Conservation (phyloP, 2,888 invertebrate genomes). For the Dioctria linearis region DNA sequence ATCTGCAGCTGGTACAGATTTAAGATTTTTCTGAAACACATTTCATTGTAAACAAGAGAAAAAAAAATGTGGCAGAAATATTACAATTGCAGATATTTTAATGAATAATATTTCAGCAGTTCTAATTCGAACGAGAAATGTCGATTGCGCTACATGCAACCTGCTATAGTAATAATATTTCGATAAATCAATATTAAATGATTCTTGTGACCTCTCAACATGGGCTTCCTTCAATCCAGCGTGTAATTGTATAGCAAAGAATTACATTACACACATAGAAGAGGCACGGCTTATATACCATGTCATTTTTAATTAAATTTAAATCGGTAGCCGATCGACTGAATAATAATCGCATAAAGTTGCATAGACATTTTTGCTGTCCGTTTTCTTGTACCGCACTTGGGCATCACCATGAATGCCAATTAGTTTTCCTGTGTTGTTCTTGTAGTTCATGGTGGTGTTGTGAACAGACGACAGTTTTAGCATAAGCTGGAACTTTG, state of each 20-base stretch:
- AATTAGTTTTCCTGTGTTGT: slow-evolving; percentile 39
- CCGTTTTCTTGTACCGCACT: slow-evolving; percentile 25
- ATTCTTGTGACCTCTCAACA: neutral
- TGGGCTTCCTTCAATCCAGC: neutral
- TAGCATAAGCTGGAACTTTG: neutral
- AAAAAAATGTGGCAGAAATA: too few species aligned
- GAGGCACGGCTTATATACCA: slow-evolving; percentile 14
- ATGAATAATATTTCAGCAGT: too few species aligned
- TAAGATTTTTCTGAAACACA: too few species aligned
- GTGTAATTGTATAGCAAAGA: neutral
- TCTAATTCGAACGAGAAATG: neutral
- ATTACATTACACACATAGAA: neutral
- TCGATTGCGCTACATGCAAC: slow-evolving; percentile 4
- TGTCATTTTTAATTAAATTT: slow-evolving; percentile 46
- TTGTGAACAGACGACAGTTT: neutral
- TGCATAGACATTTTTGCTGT: slow-evolving; percentile 28
- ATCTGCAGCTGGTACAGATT: too few species aligned
- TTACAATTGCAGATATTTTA: too few species aligned
- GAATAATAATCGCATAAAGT: slow-evolving; percentile 47
- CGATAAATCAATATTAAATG: slow-evolving; percentile 17
- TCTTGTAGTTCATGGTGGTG: too few species aligned
- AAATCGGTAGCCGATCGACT: slow-evolving; percentile 38
- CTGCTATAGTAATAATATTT: neutral
- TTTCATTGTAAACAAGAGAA: too few species aligned
- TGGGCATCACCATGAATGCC: slow-evolving; percentile 8